Base-by-base conservation (phyloP, 1,140 invertebrate genomes). In the Oedothorax gibbosus region DNA sequence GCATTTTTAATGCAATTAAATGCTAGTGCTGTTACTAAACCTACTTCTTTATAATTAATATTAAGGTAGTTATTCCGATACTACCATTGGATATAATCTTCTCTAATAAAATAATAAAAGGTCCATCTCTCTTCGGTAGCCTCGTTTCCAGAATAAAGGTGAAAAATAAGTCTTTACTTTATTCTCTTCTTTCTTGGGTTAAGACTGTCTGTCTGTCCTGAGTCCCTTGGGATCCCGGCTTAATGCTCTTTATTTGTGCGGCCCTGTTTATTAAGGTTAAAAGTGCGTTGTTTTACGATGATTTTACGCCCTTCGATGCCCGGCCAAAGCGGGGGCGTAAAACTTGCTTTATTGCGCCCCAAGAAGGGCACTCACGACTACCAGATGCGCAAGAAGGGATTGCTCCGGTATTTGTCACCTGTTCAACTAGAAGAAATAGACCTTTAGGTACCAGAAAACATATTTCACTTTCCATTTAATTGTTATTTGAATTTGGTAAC, bases 221-320 rank as follows among this genome's bases (percentile, higher is more conserved):
- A 53, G 53, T 65, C 78, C 66, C 78, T 71, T 54, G 77, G 80
- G 80, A 82, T 73, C 60, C 69, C 51, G 81, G 81, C 71, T 84
- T 84, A 84, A 84, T 84, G 81, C 81, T 84, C 81, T 84, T 84
- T 84, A 84, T 84, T 84, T 84, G 81, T 71, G 71, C 81, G 72
- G 81, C 81, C 81, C 64, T 69, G 81, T 84, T 84, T 84, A 84
- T 84, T 84, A 84, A 84, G 81, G 81, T 84, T 84, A 84, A 84
- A 84, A 84, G 81, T 84, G 81, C 81, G 81, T 84, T 84, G 81
- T 84, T 84, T 84, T 84, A 84, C 81, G 81, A 84, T 84, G 81
- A 84, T 84, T 84, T 84, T 84, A 84, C 81, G 71, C 81, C 71
- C 72, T 64, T 49, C 71, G 72, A 84, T 56, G 72, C 81, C 62